Evolutionary conservation across 2,888 invertebrate species (phyloP), one percentile per base, ranked within the genome.

Genomic region (Morpho deidamia): DNA sequence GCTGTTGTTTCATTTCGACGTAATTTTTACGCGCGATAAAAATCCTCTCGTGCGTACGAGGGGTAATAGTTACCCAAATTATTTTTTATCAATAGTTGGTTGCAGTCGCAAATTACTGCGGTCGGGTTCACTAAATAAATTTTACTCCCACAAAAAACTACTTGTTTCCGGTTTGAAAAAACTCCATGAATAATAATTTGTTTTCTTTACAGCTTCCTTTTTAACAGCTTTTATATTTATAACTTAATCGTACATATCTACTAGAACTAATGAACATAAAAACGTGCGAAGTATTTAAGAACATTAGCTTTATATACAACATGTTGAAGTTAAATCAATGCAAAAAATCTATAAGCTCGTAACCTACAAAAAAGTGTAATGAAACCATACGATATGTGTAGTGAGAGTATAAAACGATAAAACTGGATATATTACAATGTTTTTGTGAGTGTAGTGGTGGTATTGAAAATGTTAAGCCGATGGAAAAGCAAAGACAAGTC

Each of bases 401-500:
- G 50, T 52, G 51, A 51, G 41, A 43, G 11, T 48, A 54, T 34
- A 37, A 52, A 53, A 12, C 53, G 51, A 53, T 58, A 61, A 60
- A 47, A 56, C 51, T 43, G 34, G 34, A 11, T 45, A 34, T 49
- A 45, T 11, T 35, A 58, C 35, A 53, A 58, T 58, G 53, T 51
- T 41, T 11, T 4, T 46, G 49, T 57, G 44, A 51, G 44, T 43
- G 33, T 47, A 44, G 46, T 49, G 58, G 56, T 48, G 53, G 51
- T 52, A 49, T 51, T 32, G 42, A 71, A 81, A 79, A 95, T 95
- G 95, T 90, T 95, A 81, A 95, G 94, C 72, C 94, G 95, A 72
- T 95, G 95, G 95, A 95, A 95, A 81, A 95, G 94, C 78, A 95
- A 95, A 91, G 95, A 95, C 83, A 95, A 95, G 83, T 91, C 93